Evolutionary conservation across 2,113 vertebrate species (phyloP), one percentile per base, ranked within the genome.

Genomic region (Colaptes auratus): DNA sequence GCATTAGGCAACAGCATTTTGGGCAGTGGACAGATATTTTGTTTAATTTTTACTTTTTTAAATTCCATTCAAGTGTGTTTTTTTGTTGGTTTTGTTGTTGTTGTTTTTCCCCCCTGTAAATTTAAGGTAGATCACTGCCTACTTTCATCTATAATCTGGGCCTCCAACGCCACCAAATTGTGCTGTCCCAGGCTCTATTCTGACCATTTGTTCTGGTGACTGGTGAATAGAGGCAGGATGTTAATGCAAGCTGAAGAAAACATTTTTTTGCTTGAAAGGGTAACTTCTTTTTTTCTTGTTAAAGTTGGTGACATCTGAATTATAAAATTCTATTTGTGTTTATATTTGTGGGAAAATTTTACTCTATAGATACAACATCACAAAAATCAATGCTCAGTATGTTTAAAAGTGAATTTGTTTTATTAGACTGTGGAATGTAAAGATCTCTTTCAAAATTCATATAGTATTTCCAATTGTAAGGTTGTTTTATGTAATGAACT

Each of bases 1-100:
- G 84, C 25, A 35, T 90, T 76, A 92, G 86, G 74, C 86, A 91
- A 97, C 79, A 93, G 80, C 76, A 96, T 96, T 96, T 97, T 93
- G 87, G 89, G 95, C 91, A 97, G 95, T 48, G 97, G 92, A 97
- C 91, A 39, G 39, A 39, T 39, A 39, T 39, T 39, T 39, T 11
- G 39, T 39, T 97, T 97, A 97, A 81, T 7, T 60, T 42, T 23
- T 82, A 4, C 92, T 97, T 87, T 93, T 95, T 94, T 52, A 59
- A 52, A 91, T 96, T 94, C 72, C 82, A 95, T 95, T 95, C 88
- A 80, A 84, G 56, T 50, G 53, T 50, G 93, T 89, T 92, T 94
- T 96, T 56, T 96, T 93, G 89, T 88, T 94, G n/a, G n/a, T n/a
- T n/a, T n/a, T n/a, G 39, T 39, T 39, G 39, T 39, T 39, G 10